Percentiles rank a stretch among this genome's conserved stretches.
Conservation (phyloP, 2,113 vertebrate species). For the Rhinichthys klamathensis region DNA sequence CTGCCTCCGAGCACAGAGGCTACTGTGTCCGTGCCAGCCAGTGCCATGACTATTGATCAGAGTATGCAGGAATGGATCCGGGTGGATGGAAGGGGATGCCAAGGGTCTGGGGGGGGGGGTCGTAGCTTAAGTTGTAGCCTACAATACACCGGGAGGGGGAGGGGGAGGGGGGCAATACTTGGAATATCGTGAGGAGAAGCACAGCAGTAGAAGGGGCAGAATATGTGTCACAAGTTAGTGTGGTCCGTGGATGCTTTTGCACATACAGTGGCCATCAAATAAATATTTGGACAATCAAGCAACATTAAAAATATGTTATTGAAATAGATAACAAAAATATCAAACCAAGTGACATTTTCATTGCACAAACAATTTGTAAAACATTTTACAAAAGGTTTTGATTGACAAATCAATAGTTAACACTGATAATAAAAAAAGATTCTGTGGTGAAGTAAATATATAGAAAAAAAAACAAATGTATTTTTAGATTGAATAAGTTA, state of each 20-base stretch:
- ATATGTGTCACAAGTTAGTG: not conserved
- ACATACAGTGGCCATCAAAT: not conserved
- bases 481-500: no score
- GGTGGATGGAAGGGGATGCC: conserved; percentile 34
- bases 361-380: no score
- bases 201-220: not conserved
- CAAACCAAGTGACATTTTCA: no score
- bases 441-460: no score
- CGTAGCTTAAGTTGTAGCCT: conserved; percentile 5
- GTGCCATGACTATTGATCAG: conserved; percentile 43
- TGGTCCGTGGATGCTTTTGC: not conserved
- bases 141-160: not conserved
- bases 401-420: no score
- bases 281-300: not conserved
- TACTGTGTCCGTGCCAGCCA: conserved; percentile 31
- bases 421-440: no score
- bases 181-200: not conserved
- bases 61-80: conserved; percentile 12
- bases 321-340: not conserved
- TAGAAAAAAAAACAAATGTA: no score
- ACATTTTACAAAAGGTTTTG: no score
- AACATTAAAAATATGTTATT: not conserved
- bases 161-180: no score
- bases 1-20: conserved; percentile 13
- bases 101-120: conserved; percentile 22